Evolutionary conservation across 2,888 invertebrate genomes (phyloP).

Genomic region (Carabus problematicus): DNA sequence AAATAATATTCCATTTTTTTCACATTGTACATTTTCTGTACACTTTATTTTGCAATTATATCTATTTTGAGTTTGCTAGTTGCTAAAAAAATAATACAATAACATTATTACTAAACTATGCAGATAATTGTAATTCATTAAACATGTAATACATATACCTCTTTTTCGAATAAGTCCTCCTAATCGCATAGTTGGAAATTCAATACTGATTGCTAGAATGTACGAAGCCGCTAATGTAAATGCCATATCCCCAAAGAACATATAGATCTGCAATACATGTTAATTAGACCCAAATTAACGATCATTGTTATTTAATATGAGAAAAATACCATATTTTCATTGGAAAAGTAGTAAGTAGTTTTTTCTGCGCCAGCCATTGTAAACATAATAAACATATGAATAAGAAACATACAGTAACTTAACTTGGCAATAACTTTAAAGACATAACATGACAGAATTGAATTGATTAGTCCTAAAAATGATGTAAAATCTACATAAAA

Average conservation of each 20-base stretch:
- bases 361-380: constrained; percentile 50
- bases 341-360: constrained; percentile 51
- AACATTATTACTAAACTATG: too few species aligned
- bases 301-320: constrained; percentile 27
- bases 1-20: too few species aligned
- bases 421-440: constrained; percentile 54
- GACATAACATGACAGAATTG: constrained; percentile 50
- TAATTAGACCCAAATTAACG: background rate
- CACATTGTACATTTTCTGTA: too few species aligned
- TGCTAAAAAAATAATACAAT: too few species aligned
- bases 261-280: constrained; percentile 48
- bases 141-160: too few species aligned
- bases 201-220: constrained; percentile 53
- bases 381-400: constrained; percentile 53
- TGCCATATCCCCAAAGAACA: constrained; percentile 52
- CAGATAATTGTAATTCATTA: background rate
- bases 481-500: constrained; percentile 13
- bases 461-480: constrained; percentile 51
- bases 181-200: constrained; percentile 53
- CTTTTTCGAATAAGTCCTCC: constrained; percentile 44
- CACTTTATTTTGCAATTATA: too few species aligned
- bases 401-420: constrained; percentile 55
- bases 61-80: too few species aligned
- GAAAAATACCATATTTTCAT: constrained; percentile 51
- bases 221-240: constrained; percentile 49